phyloP scores from a whole-genome alignment of 92 coral and sea anemone species.

The Anthopleura xanthogrammica region DNA sequence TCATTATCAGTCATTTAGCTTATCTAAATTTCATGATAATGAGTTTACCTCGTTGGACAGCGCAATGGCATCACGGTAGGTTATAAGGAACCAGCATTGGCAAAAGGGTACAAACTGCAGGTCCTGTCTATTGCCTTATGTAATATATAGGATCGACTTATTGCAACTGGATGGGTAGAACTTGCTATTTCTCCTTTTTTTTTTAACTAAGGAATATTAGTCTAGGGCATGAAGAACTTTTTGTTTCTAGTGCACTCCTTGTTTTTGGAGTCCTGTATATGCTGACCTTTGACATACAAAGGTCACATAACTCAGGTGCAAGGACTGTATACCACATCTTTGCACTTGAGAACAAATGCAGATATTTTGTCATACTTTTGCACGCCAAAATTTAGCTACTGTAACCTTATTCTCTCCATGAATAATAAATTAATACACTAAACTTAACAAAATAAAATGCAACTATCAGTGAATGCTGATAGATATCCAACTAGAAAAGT shows the following conservation, averaged over 20 bases:
- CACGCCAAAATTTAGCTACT: not conserved
- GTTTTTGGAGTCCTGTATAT: too few relatives aligned
- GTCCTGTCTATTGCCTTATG: not conserved
- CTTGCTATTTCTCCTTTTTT: not conserved
- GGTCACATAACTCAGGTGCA: not conserved
- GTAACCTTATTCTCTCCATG: not conserved
- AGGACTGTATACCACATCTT: not conserved
- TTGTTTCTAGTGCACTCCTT: not conserved
- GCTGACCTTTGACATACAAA: not conserved
- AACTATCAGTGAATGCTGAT: not conserved
- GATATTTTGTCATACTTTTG: constrained; percentile 3
- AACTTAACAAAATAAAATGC: not conserved
- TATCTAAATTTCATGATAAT: not conserved
- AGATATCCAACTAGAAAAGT: not conserved
- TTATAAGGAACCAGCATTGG: not conserved
- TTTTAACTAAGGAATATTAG: not conserved
- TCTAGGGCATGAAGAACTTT: not conserved
- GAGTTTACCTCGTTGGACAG: not conserved
- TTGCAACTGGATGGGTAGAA: not conserved
- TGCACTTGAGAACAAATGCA: not conserved
- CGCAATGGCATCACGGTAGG: not conserved
- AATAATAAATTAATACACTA: not conserved
- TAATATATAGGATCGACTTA: not conserved
- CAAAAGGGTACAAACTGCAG: not conserved
- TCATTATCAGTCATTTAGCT: constrained; percentile 6